Evolutionary conservation across 1,140 invertebrate species (phyloP), one percentile per base, ranked within the genome.

Genomic region (Cotesia vestalis): DNA sequence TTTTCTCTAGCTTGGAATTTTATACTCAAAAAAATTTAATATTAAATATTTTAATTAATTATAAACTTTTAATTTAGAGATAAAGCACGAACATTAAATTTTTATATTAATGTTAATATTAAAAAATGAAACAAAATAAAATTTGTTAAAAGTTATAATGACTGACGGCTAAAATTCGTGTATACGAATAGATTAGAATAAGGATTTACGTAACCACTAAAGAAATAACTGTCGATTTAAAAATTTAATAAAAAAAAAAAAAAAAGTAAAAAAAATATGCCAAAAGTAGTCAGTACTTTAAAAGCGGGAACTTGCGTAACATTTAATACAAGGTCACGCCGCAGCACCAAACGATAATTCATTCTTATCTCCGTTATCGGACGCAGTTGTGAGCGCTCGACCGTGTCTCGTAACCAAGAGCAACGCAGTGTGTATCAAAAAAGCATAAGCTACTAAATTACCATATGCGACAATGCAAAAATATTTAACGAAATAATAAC

Each of bases 351-450:
- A 72, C 64, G 71, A 72, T 72, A 72, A 72, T 72, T 72, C 71
- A 72, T 67, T 72, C 71, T 72, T 72, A 72, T 72, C 71, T 72
- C 63, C n/a, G 55, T 72, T 72, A 72, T 66, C 71, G 71, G 57
- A 59, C 64, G 64, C 70, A 72, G 52, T 72, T 72, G 55, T 72
- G 71, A 72, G 38, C 55, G 64, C 20, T 38, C 64, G 55, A 72
- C 66, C 64, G 9, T 61, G 63, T 46, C 63, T 72, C 70, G 70
- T 66, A 66, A 72, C 70, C 63, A 66, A 72, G 62, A 71, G 53
- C 63, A 66, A 72, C 70, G 38, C 20, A 12, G 53, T 66, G 34
- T 38, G 57, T 62, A 51, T 62, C 40, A 46, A 46, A 46, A 46
- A 46, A 46, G 40, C 40, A 46, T 46, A 46, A 4, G 40, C 40